phyloP scores from a whole-genome alignment of 2,888 invertebrate species.

The Athrips mouffetella region DNA sequence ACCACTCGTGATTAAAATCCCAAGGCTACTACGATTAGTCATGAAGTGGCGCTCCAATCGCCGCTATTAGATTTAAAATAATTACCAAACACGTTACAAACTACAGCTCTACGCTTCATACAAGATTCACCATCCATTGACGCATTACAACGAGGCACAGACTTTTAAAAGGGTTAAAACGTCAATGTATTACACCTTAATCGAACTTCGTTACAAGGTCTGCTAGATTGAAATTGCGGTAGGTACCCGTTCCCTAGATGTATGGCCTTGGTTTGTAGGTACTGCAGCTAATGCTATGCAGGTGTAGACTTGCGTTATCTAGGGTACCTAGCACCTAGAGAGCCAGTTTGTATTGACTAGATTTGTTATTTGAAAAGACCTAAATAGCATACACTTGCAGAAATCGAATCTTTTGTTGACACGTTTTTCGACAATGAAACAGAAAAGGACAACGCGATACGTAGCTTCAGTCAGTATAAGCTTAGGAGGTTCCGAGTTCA shows the following conservation, averaged over 20 bases:
- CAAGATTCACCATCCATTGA: neutral
- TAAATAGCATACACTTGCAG: too few relatives aligned
- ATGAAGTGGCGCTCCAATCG: neutral
- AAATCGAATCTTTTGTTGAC: too few relatives aligned
- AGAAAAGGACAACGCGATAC: too few relatives aligned
- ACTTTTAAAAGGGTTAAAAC: too few relatives aligned
- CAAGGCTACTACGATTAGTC: slow-evolving; percentile 5
- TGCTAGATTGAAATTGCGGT: neutral
- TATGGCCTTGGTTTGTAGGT: neutral
- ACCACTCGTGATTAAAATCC: neutral
- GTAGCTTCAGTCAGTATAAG: too few relatives aligned
- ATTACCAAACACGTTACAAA: neutral
- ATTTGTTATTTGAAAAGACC: too few relatives aligned
- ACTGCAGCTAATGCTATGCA: neutral
- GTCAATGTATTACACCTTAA: neutral
- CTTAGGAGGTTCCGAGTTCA: too few relatives aligned
- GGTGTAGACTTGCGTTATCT: neutral
- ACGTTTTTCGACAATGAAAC: too few relatives aligned
- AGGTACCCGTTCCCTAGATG: neutral
- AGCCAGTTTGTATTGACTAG: too few relatives aligned
- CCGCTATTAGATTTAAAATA: neutral
- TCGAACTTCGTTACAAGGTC: neutral
- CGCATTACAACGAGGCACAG: neutral
- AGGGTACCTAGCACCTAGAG: too few relatives aligned
- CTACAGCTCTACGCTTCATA: neutral